A percentile compares a stretch with the other conserved stretches of the same genome.
phyloP scores from a whole-genome alignment of 1,140 invertebrate species.

The Schlechtendalia chinensis region DNA sequence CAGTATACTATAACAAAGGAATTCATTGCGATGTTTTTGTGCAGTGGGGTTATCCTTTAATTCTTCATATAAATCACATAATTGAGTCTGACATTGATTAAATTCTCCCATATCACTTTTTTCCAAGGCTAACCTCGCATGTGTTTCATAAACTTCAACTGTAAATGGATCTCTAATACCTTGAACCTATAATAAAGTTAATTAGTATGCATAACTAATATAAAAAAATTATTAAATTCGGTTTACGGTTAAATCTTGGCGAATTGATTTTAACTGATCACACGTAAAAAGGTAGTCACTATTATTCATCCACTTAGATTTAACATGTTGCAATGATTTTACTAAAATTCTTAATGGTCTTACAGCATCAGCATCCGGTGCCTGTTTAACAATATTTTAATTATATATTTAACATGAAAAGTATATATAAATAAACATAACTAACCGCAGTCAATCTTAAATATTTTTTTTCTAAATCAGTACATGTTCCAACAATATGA shows the following conservation, averaged over 20 bases:
- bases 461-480: constrained; percentile 91
- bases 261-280: constrained; percentile 97
- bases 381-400: constrained; percentile 61
- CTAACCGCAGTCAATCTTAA: constrained; percentile 83
- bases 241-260: constrained; percentile 97
- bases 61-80: constrained; percentile 86
- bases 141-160: constrained; percentile 95
- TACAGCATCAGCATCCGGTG: constrained; percentile 87
- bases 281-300: constrained; percentile 94
- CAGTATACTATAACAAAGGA: constrained; percentile 90
- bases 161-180: constrained; percentile 92
- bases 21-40: constrained; percentile 73
- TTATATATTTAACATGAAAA: background rate
- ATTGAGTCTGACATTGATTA: constrained; percentile 97
- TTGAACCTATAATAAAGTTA: constrained; percentile 70
- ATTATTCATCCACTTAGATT: constrained; percentile 82
- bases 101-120: constrained; percentile 98
- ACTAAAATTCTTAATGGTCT: constrained; percentile 82
- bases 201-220: background rate
- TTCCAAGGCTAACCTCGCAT: constrained; percentile 93
- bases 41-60: constrained; percentile 61
- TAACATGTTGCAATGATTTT: constrained; percentile 84
- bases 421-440: constrained; percentile 49
- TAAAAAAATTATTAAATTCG: constrained; percentile 51
- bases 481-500: constrained; percentile 90